Conservation (phyloP, 2,797 vertebrate genomes). For the Microtus agrestis region DNA sequence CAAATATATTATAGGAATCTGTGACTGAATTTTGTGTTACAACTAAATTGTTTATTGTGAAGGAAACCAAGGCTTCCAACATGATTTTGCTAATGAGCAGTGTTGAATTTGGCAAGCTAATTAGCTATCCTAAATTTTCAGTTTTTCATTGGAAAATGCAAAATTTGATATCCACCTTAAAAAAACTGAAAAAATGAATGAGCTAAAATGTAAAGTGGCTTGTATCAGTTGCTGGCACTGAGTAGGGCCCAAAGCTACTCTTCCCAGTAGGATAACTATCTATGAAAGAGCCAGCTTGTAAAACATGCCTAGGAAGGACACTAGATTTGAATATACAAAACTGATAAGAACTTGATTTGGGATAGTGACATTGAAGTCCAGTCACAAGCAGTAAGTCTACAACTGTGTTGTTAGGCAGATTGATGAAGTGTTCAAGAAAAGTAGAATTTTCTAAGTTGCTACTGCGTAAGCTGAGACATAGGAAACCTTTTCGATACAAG, state of each 20-base stretch:
- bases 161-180: conserved; percentile 25
- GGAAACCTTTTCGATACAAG: background rate
- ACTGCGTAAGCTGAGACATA: background rate
- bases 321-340: background rate
- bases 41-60: background rate
- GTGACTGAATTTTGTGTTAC: background rate
- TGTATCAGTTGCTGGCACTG: background rate
- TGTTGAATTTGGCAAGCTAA: background rate
- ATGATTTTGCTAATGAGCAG: background rate
- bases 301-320: background rate
- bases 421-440: conserved; percentile 19
- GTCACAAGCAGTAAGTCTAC: background rate
- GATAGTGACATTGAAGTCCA: background rate
- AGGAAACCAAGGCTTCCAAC: background rate
- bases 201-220: conserved; percentile 33
- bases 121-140: conserved; percentile 3
- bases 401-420: background rate
- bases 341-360: background rate
- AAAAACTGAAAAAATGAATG: background rate
- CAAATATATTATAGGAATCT: background rate
- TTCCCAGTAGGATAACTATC: background rate
- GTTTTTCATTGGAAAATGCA: background rate
- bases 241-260: background rate
- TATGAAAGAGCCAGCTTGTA: background rate
- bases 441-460: background rate